A percentile compares a stretch with the other conserved stretches of the same genome.
Evolutionary conservation across 2,888 invertebrate genomes (phyloP).

Genomic region (Eupithecia exiguata): DNA sequence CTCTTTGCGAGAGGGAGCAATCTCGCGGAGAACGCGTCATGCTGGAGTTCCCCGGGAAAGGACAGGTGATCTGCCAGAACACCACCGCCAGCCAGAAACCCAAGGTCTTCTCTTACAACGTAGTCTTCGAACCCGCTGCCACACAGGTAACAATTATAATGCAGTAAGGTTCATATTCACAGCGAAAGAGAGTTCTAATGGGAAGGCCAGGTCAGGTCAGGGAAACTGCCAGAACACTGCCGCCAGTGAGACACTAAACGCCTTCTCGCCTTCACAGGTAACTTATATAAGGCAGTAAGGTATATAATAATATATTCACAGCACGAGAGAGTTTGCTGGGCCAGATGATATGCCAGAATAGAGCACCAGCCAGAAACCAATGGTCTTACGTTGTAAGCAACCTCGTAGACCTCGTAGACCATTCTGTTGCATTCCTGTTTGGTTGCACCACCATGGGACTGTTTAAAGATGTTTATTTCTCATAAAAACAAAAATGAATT

Average conservation of each 20-base stretch:
- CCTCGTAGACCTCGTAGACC: no score
- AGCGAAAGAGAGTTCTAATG: conserved; percentile 90
- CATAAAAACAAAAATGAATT: no score
- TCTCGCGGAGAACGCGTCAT: conserved; percentile 87
- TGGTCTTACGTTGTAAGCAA: no score
- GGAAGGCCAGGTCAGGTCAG: conserved; percentile 95
- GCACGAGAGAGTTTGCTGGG: no score
- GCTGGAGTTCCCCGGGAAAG: conserved; percentile 94
- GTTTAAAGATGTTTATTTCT: no score
- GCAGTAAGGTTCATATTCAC: not conserved
- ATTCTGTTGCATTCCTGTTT: no score
- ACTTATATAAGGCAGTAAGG: no score
- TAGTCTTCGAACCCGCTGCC: conserved; percentile 96
- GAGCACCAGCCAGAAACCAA: conserved; percentile 86
- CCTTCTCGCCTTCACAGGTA: no score
- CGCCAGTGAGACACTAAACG: conserved; percentile 40
- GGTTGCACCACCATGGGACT: no score
- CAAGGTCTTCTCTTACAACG: conserved; percentile 96
- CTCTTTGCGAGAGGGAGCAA: conserved; percentile 89
- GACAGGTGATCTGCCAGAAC: conserved; percentile 89
- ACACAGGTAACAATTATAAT: conserved; percentile 79
- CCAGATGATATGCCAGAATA: no score
- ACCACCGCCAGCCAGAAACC: conserved; percentile 86
- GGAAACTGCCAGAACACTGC: conserved; percentile 85
- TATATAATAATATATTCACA: no score